A percentile compares a stretch with the other conserved stretches of the same genome.
Conservation (phyloP, 64 coral and sea anemone genomes). For the Montipora capricornis region DNA sequence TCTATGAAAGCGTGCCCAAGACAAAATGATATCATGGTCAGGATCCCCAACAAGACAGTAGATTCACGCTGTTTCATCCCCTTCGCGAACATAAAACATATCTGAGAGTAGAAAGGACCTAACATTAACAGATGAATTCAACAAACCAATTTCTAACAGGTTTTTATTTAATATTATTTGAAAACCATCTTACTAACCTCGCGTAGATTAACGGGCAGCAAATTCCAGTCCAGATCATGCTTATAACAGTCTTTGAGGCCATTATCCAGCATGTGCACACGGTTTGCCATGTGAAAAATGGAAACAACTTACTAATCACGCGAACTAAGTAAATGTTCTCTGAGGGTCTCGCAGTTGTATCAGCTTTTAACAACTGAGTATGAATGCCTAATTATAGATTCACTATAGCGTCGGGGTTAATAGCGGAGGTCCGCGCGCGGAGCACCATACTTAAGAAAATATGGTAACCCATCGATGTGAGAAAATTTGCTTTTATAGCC, state of each 20-base stretch:
- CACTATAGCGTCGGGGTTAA: neutral
- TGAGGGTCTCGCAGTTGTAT: neutral
- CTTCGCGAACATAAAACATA: conserved; percentile 3
- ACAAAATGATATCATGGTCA: conserved; percentile 5
- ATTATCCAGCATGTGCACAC: neutral
- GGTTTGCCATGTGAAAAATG: neutral
- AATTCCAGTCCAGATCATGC: neutral
- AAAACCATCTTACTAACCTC: neutral
- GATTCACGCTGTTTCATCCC: conserved; percentile 1
- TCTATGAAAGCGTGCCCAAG: conserved; percentile 1
- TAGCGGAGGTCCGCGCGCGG: neutral
- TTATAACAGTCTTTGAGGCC: neutral
- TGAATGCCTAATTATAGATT: neutral
- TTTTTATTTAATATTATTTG: neutral
- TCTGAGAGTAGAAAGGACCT: conserved; percentile 8
- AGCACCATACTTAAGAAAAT: no score
- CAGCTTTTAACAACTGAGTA: neutral
- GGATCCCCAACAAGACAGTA: neutral
- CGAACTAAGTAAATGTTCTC: neutral
- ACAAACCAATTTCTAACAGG: neutral
- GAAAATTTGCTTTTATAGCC: no score
- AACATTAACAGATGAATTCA: neutral
- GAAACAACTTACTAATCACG: neutral
- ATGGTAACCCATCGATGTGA: no score
- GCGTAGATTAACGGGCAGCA: neutral